These are phyloP conservation scores for Regulus satrapa DNA, from an alignment of 2,113 vertebrate species.

Conservation along the genomic window DNA sequence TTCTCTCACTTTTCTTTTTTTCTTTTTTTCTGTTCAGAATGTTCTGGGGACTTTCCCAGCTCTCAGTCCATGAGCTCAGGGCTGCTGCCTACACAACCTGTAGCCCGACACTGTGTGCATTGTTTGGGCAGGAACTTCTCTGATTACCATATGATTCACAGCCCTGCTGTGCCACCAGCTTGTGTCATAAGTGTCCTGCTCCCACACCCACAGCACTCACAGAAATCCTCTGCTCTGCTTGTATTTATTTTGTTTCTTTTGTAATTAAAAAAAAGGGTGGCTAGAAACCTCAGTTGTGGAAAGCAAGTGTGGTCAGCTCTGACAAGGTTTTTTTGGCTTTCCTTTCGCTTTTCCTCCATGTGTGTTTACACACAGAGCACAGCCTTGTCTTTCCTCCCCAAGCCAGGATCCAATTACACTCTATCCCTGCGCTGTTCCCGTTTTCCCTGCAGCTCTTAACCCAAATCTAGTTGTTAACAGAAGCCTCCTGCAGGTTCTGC, in stretches of 20 bases:
- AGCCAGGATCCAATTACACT: background rate
- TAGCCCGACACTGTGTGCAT: background rate
- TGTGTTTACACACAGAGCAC: background rate
- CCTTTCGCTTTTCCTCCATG: background rate
- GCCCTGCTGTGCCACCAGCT: slow-evolving; percentile 6
- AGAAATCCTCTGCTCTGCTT: background rate
- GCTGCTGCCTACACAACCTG: background rate
- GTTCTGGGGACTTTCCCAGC: background rate
- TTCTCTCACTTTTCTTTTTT: background rate
- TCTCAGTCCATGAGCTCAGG: background rate
- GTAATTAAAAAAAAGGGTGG: slow-evolving; percentile 9
- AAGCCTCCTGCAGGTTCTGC: background rate
- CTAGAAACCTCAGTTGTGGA: slow-evolving; percentile 23
- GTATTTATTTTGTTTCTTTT: slow-evolving; percentile 26
- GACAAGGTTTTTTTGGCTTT: slow-evolving; percentile 28
- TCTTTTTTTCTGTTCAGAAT: background rate
- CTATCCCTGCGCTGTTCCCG: background rate
- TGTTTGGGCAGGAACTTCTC: slow-evolving; percentile 32
- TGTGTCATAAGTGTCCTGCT: slow-evolving; percentile 18
- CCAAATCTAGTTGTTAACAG: background rate
- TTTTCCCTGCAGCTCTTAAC: background rate
- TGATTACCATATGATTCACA: slow-evolving; percentile 16
- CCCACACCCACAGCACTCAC: slow-evolving; percentile 50
- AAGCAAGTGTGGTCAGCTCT: slow-evolving; percentile 8
- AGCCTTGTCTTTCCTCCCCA: background rate